Base-by-base conservation (phyloP, 2,797 vertebrate species). In the Aulostomus chinensis region DNA sequence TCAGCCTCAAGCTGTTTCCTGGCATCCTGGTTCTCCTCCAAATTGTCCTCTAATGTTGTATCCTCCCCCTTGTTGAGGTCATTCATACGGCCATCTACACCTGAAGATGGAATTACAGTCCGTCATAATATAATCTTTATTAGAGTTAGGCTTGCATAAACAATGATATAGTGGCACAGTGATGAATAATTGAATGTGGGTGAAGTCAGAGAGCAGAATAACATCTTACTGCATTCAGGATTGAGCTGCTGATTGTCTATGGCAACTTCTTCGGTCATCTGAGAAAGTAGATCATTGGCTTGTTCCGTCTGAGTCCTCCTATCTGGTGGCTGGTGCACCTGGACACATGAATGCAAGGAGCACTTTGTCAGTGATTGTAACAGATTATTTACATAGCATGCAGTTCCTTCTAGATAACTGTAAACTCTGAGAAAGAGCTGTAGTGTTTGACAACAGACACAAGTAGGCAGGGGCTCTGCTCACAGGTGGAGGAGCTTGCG, bases 241-340 rank as follows among this genome's bases (percentile, higher is more conserved):
- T 75, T 78, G 68, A 73, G 63, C 52, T 87, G 80, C 37, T 86
- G 83, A 43, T 92, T 81, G 74, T 98, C 96, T 68, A 98, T 95
- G 59, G 89, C 81, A 76, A 92, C 89, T 74, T 99, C 95, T 14
- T 95, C 95, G 18, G 93, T 80, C 85, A 98, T 86, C n/a, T 94
- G 94, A 61, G 80, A 88, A 54, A 99, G 82, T 38, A 99, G 83
- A 79, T 96, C 94, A 76, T 93, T 93, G 5, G 89, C 80, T 79
- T 93, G 90, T 81, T 98, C 93, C 7, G 84, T 86, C 59, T 94
- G 91, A 45, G 91, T 94, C 81, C 93, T 92, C 37, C 59, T 81
- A 52, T 95, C 91, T 29, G 93, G 91, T 61, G 90, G 86, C 9
- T 86, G 90, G 55, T 94, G 83, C 28, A 87, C 82, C 96, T 99